Evolutionary conservation across 2,888 invertebrate species (phyloP), one percentile per base, ranked within the genome.

Genomic region (Macaria notata): DNA sequence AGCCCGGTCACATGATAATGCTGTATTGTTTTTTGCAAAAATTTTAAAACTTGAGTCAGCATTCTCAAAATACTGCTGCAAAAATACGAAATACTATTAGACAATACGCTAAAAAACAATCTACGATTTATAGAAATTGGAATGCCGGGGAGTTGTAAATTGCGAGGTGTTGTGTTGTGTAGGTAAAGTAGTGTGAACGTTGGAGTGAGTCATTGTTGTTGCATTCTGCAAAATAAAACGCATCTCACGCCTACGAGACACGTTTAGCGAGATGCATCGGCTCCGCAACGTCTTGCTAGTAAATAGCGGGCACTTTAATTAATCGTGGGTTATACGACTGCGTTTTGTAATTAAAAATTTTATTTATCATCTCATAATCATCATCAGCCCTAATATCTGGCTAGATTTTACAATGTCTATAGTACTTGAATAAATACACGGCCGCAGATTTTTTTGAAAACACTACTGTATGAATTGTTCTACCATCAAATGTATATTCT

Each of bases 31-130:
- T 9, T 8, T 9, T n/a, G 46, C 41, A n/a, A 38, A 38, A 19
- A 42, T 31, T 46, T 42, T 6, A 46, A 46, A 43, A 7, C 38
- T 51, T 47, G 51, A 56, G n/a, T 56, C 51, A 56, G 5, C 31
- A 7, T 30, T 29, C 46, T 42, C 38, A 50, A 49, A 50, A 56
- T 49, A 50, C 9, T 38, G n/a, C 6, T 42, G 31, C 38, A 31
- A 55, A 39, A 55, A 45, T 44, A 41, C 41, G 9, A 41, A 41
- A 41, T 41, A 36, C 33, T 36, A 36, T 36, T 36, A 56, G 50
- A 56, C 46, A 56, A 51, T 43, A 46, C 51, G 41, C 36, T 46
- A 36, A 53, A 53, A 54, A 58, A 54, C 52, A 56, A 48, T 54
- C 29, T 6, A 8, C 47, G 51, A 51, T 54, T 50, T 50, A 41